These are phyloP conservation scores for Syngnathus typhle DNA, from an alignment of 2,113 vertebrate genomes.

Conservation along the genomic window DNA sequence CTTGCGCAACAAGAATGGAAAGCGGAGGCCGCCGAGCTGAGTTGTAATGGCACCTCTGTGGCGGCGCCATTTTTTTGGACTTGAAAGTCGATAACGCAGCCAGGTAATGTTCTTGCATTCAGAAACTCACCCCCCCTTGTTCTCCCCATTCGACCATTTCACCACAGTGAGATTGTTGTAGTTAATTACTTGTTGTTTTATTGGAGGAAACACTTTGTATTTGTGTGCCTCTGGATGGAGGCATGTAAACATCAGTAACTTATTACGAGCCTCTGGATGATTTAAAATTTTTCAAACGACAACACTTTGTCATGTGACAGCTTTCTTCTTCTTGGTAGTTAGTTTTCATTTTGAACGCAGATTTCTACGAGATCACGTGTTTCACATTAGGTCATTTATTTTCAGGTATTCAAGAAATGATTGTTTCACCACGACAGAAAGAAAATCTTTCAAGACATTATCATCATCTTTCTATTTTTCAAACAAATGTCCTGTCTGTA, in stretches of 20 bases:
- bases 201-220: slow-evolving; percentile 15
- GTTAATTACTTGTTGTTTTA: slow-evolving; percentile 47
- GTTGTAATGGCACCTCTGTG: slow-evolving; percentile 67
- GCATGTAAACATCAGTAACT: slow-evolving; percentile 4
- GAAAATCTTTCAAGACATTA: too few species aligned
- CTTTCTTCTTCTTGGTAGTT: too few species aligned
- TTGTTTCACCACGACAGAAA: too few species aligned
- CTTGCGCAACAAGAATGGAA: slow-evolving; percentile 61
- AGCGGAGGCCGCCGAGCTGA: slow-evolving; percentile 69
- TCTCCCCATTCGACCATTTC: slow-evolving; percentile 27
- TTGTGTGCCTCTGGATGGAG: neutral
- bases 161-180: slow-evolving; percentile 31
- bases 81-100: slow-evolving; percentile 53
- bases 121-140: slow-evolving; percentile 26
- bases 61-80: slow-evolving; percentile 51
- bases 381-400: too few species aligned
- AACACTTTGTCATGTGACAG: too few species aligned
- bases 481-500: slow-evolving; percentile 37
- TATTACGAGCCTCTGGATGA: slow-evolving; percentile 12
- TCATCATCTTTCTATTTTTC: neutral
- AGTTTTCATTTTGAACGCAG: too few species aligned
- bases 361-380: too few species aligned
- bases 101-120: slow-evolving; percentile 54
- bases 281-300: neutral
- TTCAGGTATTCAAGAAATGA: too few species aligned